phyloP scores from a whole-genome alignment of 1,140 invertebrate species.

The silkworm (Bombyx mori) region ASM3026992v2 NC_085112.1:13513001-13513500 shows the following conservation, averaged over 20 bases:
- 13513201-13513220: constrained; percentile 55
- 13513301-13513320: constrained; percentile 80
- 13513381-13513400: no score
- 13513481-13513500: no score
- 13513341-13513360: constrained; percentile 63
- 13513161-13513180: constrained; percentile 56
- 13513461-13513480: no score
- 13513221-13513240: constrained; percentile 48
- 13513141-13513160: constrained; percentile 53
- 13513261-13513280: constrained; percentile 70
- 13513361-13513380: constrained; percentile 9
- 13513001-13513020: background rate
- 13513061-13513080: constrained; percentile 69
- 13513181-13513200: constrained; percentile 54
- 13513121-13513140: constrained; percentile 55
- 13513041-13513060: constrained; percentile 79
- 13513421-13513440: no score
- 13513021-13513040: constrained; percentile 75
- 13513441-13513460: no score
- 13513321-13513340: constrained; percentile 81
- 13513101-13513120: constrained; percentile 71
- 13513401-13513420: no score
- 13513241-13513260: constrained; percentile 38
- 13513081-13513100: constrained; percentile 67
- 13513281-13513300: constrained; percentile 81